Evolutionary conservation across 37 sponge, comb jelly and placozoan genomes (phyloP).

Genomic region (Oopsacas minuta): DNA sequence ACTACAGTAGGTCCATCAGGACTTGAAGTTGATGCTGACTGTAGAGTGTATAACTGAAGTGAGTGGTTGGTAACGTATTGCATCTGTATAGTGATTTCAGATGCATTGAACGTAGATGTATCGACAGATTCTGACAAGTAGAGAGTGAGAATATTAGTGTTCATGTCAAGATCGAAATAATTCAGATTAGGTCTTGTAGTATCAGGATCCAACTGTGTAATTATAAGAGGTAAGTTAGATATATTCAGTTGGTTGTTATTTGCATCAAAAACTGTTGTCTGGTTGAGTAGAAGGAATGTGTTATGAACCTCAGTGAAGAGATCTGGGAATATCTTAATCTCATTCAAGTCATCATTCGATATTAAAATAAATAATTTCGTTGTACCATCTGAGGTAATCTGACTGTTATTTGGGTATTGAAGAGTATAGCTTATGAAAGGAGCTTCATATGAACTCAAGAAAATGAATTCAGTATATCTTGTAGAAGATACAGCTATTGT

Average conservation of each 20-base stretch:
- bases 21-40: conserved; percentile 35
- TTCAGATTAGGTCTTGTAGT: conserved; percentile 40
- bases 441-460: conserved; percentile 28
- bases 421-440: conserved; percentile 37
- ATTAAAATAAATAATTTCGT: conserved; percentile 21
- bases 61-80: conserved; percentile 8
- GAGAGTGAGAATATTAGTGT: conserved; percentile 36
- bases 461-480: conserved; percentile 35
- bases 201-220: conserved; percentile 27
- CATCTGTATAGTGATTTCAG: conserved; percentile 37
- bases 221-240: conserved; percentile 40
- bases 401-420: conserved; percentile 7
- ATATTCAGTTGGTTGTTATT: conserved; percentile 43
- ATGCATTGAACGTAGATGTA: conserved; percentile 30
- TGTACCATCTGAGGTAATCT: background rate
- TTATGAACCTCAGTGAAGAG: conserved; percentile 33
- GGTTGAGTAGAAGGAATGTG: conserved; percentile 30
- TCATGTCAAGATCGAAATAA: conserved; percentile 59
- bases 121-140: conserved; percentile 60
- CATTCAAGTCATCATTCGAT: conserved; percentile 59
- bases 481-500: conserved; percentile 42
- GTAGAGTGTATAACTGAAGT: conserved; percentile 34
- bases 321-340: conserved; percentile 49
- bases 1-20: conserved; percentile 48
- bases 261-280: conserved; percentile 42